Evolutionary conservation across 2,113 vertebrate genomes (phyloP).

Genomic region (Bostrychus sinensis): DNA sequence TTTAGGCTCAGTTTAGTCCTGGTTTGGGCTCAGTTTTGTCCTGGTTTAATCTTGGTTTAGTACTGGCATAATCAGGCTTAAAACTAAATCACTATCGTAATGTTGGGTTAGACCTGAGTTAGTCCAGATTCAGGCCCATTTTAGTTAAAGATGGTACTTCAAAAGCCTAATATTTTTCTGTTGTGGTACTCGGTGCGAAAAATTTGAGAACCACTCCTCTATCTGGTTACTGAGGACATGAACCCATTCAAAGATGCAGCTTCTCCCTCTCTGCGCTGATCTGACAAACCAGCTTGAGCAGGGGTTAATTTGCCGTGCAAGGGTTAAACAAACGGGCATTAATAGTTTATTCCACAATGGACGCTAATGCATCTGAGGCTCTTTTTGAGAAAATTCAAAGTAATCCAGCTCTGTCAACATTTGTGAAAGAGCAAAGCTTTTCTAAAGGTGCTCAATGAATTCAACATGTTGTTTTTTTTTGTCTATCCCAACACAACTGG

Average conservation of each 20-base stretch:
- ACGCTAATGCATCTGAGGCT: constrained; percentile 1
- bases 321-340: constrained; percentile 89
- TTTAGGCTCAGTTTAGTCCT: no score
- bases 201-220: not conserved
- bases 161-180: not conserved
- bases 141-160: not conserved
- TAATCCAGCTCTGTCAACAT: constrained; percentile 21
- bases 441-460: constrained; percentile 33
- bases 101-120: no score
- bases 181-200: not conserved
- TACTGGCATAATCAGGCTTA: no score
- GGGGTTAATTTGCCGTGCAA: constrained; percentile 86
- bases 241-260: not conserved
- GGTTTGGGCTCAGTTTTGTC: no score
- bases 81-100: no score
- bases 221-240: not conserved
- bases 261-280: not conserved
- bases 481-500: constrained; percentile 44
- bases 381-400: constrained; percentile 9
- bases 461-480: constrained; percentile 52
- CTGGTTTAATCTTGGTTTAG: no score
- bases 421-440: constrained; percentile 23
- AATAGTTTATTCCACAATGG: constrained; percentile 43
- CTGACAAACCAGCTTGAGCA: constrained; percentile 83
- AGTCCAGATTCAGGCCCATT: no score